Conservation (phyloP, 2,797 vertebrate species). For the Mico argentatus region DNA sequence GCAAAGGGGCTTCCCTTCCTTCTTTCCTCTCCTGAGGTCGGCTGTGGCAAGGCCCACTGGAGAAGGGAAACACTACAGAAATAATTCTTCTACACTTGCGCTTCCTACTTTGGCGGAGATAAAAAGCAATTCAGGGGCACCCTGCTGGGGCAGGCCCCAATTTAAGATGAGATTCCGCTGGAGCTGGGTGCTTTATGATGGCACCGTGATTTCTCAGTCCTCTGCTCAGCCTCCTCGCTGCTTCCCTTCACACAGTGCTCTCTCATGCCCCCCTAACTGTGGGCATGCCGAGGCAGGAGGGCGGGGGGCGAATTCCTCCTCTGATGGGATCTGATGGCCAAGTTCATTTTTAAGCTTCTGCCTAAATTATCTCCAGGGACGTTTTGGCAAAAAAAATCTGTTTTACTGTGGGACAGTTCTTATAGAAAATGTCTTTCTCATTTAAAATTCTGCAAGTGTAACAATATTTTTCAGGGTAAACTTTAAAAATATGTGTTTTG, state of each 20-base stretch:
- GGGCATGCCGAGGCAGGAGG: too few relatives aligned
- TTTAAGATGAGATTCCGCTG: not conserved
- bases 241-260: not conserved
- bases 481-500: not conserved
- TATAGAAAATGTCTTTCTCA: not conserved
- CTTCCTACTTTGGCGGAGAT: not conserved
- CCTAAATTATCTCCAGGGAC: not conserved
- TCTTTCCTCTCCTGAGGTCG: not conserved
- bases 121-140: not conserved
- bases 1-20: too few relatives aligned
- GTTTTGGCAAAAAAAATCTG: too few relatives aligned
- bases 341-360: not conserved
- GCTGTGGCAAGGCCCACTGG: not conserved
- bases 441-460: not conserved
- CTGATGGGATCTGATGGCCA: not conserved
- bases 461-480: not conserved
- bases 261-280: not conserved
- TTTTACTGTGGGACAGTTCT: not conserved
- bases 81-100: too few relatives aligned
- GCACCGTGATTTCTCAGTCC: not conserved
- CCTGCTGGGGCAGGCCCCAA: not conserved
- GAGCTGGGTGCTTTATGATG: not conserved
- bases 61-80: not conserved
- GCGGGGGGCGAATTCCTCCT: not conserved
- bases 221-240: not conserved